Conservation (phyloP, 2,888 invertebrate genomes). For the Caenorhabditis angaria region DNA sequence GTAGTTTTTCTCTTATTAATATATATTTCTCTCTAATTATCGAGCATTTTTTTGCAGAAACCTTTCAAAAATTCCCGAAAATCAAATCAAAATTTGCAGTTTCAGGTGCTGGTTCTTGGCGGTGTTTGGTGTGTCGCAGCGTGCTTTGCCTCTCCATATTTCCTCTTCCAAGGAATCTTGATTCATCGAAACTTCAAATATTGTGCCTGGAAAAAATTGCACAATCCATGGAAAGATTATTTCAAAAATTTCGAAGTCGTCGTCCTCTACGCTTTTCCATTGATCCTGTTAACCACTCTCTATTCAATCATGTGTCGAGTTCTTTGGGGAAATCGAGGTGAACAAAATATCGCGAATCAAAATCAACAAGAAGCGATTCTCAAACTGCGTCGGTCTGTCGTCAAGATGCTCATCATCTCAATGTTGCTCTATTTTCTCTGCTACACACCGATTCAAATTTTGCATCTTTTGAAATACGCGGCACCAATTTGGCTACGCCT, state of each 20-base stretch:
- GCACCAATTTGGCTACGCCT: conserved; percentile 51
- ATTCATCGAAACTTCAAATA: conserved; percentile 34
- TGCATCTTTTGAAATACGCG: conserved; percentile 6
- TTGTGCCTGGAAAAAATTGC: conserved; percentile 46
- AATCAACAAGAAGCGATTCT: conserved; percentile 56
- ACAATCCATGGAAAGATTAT: conserved; percentile 38
- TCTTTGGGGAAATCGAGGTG: conserved; percentile 51
- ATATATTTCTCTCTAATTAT: too few species aligned
- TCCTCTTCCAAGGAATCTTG: conserved; percentile 48
- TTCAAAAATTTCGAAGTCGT: conserved; percentile 59
- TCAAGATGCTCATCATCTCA: conserved; percentile 74
- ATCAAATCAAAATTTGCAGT: conserved; percentile 1
- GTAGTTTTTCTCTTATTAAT: too few species aligned
- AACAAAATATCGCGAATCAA: conserved; percentile 56
- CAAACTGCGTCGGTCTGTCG: conserved; percentile 72
- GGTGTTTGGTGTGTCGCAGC: conserved; percentile 55
- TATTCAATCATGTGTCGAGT: conserved; percentile 61
- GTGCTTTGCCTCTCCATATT: conserved; percentile 53
- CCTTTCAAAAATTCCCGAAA: too few species aligned
- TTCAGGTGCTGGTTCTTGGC: conserved; percentile 41
- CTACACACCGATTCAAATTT: conserved; percentile 73
- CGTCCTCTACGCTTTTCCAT: conserved; percentile 59
- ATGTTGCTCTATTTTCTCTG: conserved; percentile 74
- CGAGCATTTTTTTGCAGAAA: conserved; percentile 1
- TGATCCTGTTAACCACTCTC: conserved; percentile 56